Evolutionary conservation across 2,888 invertebrate genomes (phyloP), one percentile per base, ranked within the genome.

Genomic region (Sphaerophoria taeniata): DNA sequence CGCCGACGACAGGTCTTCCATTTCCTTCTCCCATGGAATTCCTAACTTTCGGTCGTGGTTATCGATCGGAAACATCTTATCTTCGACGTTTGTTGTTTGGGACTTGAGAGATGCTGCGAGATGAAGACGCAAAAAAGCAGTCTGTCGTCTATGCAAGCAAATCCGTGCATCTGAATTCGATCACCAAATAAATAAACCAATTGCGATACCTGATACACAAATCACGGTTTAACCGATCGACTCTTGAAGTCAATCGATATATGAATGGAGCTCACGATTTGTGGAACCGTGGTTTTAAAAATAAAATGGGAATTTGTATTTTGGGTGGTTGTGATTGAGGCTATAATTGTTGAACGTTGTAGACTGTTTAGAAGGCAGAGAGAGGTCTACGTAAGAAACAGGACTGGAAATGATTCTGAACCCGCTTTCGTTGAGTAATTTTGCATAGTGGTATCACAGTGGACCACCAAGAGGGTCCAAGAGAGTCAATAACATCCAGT

Each of bases 161-260:
- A 77, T 77, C 81, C 69, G 73, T 70, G 72, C 74, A 79, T 65
- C 69, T 70, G 6, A 80, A 77, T 77, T 69, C 70, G 51, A 76
- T 81, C 85, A 70, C 73, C 60, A 81, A 81, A 85, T 81, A 81
- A 85, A 81, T 74, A 85, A 77, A 85, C 69, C 73, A 73, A 85
- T 76, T 81, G 75, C 72, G 81, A 81, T 63, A 24, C 24, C 24
- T 24, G 24, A 2, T 24, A 76, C 73, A 53, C 79, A 74, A 74
- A 74, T 78, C 78, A 63, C 63, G 61, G 53, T n/a, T 53, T 3
- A n/a, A 12, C 2, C 2, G 3, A 4, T 34, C 3, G 36, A 36
- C 51, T 14, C 0, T 39, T 33, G 51, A 47, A 39, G 56, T 12
- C 12, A 12, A 0, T 43, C 11, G 36, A 36, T 16, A 14, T 55